Evolutionary conservation across 2,888 invertebrate genomes (phyloP).

Genomic region (Mythimna pallens): DNA sequence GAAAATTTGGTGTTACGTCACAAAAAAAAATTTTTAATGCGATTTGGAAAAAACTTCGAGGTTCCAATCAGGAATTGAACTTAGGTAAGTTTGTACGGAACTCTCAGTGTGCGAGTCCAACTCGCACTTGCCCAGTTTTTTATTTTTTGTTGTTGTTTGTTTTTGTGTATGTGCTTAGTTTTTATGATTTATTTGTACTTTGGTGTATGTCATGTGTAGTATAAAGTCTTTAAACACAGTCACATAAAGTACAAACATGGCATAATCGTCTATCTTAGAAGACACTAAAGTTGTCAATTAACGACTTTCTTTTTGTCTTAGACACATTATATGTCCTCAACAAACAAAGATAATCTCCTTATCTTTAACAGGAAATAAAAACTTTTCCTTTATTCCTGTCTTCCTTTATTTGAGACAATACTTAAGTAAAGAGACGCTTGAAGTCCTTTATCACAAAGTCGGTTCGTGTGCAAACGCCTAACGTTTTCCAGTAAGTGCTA

Average conservation of each 20-base stretch:
- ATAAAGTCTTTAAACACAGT: background rate
- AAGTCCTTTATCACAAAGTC: slow-evolving; percentile 6
- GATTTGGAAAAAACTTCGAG: too few relatives aligned
- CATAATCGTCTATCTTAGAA: background rate
- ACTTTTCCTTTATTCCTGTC: background rate
- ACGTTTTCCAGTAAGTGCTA: slow-evolving; percentile 14
- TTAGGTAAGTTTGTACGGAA: too few relatives aligned
- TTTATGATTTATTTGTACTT: too few relatives aligned
- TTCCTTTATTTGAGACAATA: background rate
- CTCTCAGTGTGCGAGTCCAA: too few relatives aligned
- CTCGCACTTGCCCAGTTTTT: too few relatives aligned
- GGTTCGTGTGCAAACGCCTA: background rate
- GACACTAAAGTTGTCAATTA: background rate
- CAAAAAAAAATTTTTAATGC: too few relatives aligned
- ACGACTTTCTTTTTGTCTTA: background rate
- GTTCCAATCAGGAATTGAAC: too few relatives aligned
- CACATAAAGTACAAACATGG: background rate
- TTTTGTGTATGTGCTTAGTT: too few relatives aligned
- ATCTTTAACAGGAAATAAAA: background rate
- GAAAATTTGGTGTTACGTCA: too few relatives aligned
- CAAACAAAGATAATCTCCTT: background rate
- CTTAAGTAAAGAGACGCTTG: background rate
- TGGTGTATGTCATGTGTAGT: too few relatives aligned
- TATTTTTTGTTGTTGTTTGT: too few relatives aligned
- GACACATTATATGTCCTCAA: background rate